Evolutionary conservation across 2,113 vertebrate genomes (phyloP), one percentile per base, ranked within the genome.

Genomic region (Anhinga rufa): DNA sequence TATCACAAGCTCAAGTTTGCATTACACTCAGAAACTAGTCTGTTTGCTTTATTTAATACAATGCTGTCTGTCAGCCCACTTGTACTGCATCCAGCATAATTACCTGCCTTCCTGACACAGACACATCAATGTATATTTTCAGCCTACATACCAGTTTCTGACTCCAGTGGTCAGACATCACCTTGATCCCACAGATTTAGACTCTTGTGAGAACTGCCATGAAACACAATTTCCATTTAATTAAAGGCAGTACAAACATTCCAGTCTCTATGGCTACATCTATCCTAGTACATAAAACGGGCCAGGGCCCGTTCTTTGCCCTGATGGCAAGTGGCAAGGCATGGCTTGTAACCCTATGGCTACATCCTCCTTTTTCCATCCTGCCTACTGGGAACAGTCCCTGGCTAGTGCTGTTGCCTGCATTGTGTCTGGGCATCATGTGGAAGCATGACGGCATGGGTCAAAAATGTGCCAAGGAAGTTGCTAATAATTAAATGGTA

Each of bases 191-290:
- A 77, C 51, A 90, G 62, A 72, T 90, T 87, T 52, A 89, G 62
- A 55, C 40, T 57, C n/a, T 78, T 88, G 51, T 86, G 74, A 92
- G 64, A 96, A 76, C 75, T 78, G 51, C 52, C 52, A 9, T 8
- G 48, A 86, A 95, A 90, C 25, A 72, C 21, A 92, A 72, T 60
- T 95, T 90, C 75, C 17, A 52, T 89, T 77, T 82, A 84, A 84
- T 93, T 92, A 68, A 94, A 86, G 54, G 60, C 85, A 71, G 65
- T 40, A 22, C 76, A 94, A 64, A 77, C 90, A 92, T 83, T 92
- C 93, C 76, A 44, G 76, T 86, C 46, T 93, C 85, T 93, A 64
- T 93, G 64, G 71, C 32, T 88, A 75, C 68, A 38, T 55, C 72
- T 49, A 46, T 54, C 34, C 68, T 22, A 70, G 51, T 54, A 38